Evolutionary conservation across 2,113 vertebrate species (phyloP).

Genomic region (Mus pahari): DNA sequence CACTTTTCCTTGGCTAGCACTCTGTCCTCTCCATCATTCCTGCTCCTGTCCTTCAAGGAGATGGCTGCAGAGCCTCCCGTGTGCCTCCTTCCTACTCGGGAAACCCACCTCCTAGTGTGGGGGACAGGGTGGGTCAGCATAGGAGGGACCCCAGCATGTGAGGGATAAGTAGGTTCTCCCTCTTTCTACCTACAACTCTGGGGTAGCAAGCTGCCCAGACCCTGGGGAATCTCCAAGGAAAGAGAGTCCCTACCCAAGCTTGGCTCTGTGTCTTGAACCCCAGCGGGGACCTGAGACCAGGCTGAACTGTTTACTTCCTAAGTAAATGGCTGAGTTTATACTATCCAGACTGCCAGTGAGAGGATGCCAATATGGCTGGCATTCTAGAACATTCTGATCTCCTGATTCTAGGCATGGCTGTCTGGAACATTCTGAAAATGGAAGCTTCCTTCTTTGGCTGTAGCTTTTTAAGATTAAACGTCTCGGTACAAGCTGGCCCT

Average conservation of each 20-base stretch:
- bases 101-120: background rate
- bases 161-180: background rate
- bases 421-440: background rate
- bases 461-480: background rate
- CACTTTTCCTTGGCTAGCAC: background rate
- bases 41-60: background rate
- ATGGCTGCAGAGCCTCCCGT: background rate
- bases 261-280: background rate
- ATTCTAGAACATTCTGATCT: background rate
- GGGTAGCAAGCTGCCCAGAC: conserved; percentile 43
- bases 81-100: rapidly evolving
- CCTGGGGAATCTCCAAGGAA: conserved; percentile 51
- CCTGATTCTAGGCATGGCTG: background rate
- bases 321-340: background rate
- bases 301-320: conserved; percentile 55
- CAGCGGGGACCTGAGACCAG: background rate
- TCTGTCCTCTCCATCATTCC: rapidly evolving
- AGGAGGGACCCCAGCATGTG: background rate
- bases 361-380: background rate
- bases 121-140: background rate
- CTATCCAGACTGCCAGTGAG: background rate
- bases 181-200: conserved; percentile 38
- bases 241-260: conserved; percentile 10
- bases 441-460: background rate
- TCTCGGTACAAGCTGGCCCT: background rate